A percentile compares a stretch with the other conserved stretches of the same genome.
Conservation (phyloP, 2,888 invertebrate species). For the Rhimphoctona megacephalus region DNA sequence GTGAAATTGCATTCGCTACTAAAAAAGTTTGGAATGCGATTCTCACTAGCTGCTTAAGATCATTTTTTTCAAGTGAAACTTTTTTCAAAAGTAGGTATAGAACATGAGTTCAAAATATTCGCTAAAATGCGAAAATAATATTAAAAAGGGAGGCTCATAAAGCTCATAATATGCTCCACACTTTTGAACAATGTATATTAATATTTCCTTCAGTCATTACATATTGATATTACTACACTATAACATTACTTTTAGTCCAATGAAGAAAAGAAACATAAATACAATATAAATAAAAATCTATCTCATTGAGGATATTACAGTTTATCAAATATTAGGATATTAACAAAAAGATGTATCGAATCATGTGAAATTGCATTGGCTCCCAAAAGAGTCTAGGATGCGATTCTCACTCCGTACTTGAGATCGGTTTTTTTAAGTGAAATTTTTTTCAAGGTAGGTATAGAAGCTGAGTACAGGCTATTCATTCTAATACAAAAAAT, state of each 20-base stretch:
- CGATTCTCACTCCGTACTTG: background rate
- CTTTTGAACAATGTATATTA: background rate
- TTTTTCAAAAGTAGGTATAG: background rate
- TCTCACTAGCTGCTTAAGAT: background rate
- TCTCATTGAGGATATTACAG: background rate
- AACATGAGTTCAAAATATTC: too few species aligned
- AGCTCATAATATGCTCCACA: too few species aligned
- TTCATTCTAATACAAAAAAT: background rate
- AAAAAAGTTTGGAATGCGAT: background rate
- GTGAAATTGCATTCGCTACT: background rate
- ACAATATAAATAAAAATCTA: background rate
- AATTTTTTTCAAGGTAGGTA: background rate
- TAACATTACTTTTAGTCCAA: background rate
- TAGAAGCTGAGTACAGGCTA: background rate
- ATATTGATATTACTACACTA: background rate
- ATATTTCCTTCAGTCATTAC: background rate
- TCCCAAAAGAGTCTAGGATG: constrained; percentile 1
- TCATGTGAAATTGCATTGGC: too few species aligned
- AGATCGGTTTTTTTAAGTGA: background rate
- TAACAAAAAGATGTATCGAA: background rate
- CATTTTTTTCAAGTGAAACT: background rate
- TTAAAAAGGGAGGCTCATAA: too few species aligned
- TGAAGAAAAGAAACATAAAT: background rate
- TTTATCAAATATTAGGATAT: constrained; percentile 8
- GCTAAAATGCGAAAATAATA: too few species aligned